Evolutionary conservation across 2,888 invertebrate genomes (phyloP).

Genomic region (Oscheius sp.): DNA sequence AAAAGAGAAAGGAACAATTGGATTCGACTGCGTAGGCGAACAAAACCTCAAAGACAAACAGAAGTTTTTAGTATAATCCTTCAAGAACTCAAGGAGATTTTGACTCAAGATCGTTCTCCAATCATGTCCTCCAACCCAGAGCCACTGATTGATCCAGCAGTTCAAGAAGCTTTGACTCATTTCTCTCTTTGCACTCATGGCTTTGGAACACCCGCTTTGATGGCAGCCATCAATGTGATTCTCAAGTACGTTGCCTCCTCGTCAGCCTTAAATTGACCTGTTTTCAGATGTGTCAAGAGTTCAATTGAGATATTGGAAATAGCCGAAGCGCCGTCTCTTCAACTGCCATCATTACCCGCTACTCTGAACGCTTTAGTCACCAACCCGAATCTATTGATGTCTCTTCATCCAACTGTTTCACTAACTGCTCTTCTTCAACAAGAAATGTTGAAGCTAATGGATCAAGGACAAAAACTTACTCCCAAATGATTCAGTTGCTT

Average conservation of each 20-base stretch:
- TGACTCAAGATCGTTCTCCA: slow-evolving; percentile 29
- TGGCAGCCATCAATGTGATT: slow-evolving; percentile 92
- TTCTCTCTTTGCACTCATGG: slow-evolving; percentile 97
- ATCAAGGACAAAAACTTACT: not conserved
- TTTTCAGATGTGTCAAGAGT: slow-evolving; percentile 11
- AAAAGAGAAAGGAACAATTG: slow-evolving; percentile 17
- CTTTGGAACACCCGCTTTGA: slow-evolving; percentile 95
- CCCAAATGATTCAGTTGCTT: not conserved
- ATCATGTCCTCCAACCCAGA: not conserved
- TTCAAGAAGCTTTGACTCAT: slow-evolving; percentile 29
- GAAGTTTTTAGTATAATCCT: slow-evolving; percentile 80
- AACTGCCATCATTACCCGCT: not conserved
- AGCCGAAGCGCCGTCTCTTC: not conserved
- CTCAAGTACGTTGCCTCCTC: slow-evolving; percentile 79
- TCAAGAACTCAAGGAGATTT: slow-evolving; percentile 80
- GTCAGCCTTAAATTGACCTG: not conserved
- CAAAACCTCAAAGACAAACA: not conserved
- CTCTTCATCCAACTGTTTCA: slow-evolving; percentile 8
- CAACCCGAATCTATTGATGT: slow-evolving; percentile 14
- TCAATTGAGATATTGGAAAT: slow-evolving; percentile 8
- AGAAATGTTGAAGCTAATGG: slow-evolving; percentile 14
- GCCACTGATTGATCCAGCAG: not conserved
- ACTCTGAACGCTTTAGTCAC: not conserved
- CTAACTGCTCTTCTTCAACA: slow-evolving; percentile 4
- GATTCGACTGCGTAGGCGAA: slow-evolving; percentile 1